Evolutionary conservation across 2,888 invertebrate genomes (phyloP).

Genomic region (Dasysyrphus tricinctus): DNA sequence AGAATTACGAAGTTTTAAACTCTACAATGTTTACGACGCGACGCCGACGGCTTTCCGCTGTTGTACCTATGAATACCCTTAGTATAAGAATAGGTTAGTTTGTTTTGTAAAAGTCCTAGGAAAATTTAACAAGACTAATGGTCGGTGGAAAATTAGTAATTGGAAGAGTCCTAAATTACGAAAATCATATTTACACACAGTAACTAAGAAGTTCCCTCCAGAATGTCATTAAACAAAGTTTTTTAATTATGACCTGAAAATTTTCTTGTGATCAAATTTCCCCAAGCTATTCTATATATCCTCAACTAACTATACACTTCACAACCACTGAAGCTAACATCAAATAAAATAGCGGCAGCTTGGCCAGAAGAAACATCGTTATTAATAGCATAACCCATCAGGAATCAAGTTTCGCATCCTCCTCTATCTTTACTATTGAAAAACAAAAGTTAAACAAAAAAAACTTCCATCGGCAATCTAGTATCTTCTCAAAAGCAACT

Average conservation of each 20-base stretch:
- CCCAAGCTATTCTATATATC: background rate
- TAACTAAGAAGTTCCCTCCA: background rate
- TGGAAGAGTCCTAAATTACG: too few relatives aligned
- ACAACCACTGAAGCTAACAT: slow-evolving; percentile 1
- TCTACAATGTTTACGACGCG: too few relatives aligned
- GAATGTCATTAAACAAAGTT: background rate
- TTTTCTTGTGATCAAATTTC: slow-evolving; percentile 6
- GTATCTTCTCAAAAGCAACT: slow-evolving; percentile 44
- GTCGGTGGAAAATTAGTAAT: too few relatives aligned
- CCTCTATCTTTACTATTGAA: slow-evolving; percentile 16
- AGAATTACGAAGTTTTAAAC: too few relatives aligned
- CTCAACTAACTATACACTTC: slow-evolving; percentile 1
- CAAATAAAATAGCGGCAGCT: slow-evolving; percentile 45
- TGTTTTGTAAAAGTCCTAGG: too few relatives aligned
- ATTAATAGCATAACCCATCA: slow-evolving; percentile 58
- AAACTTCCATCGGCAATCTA: slow-evolving; percentile 16
- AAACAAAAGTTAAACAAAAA: slow-evolving; percentile 14
- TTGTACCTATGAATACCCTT: too few relatives aligned
- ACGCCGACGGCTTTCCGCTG: too few relatives aligned
- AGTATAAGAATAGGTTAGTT: too few relatives aligned
- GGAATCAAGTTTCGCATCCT: slow-evolving; percentile 59
- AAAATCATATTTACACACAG: too few relatives aligned
- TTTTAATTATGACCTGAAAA: slow-evolving; percentile 22
- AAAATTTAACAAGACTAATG: too few relatives aligned
- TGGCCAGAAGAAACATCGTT: slow-evolving; percentile 50